phyloP scores from a whole-genome alignment of 2,113 vertebrate genomes.

The Salvator merianae region DNA sequence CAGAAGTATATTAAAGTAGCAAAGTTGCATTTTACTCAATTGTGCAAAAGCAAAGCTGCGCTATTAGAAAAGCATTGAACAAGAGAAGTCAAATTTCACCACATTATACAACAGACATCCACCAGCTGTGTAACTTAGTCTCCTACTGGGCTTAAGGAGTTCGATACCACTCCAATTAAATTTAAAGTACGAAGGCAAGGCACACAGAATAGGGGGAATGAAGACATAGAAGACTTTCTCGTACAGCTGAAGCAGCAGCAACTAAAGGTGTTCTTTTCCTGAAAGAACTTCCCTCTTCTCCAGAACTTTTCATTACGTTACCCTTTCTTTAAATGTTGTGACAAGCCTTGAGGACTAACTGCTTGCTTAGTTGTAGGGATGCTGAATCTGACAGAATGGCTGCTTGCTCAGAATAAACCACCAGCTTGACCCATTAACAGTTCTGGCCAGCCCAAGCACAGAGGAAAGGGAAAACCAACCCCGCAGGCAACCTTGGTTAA shows the following conservation, averaged over 20 bases:
- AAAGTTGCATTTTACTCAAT: no score
- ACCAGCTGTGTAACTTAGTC: neutral
- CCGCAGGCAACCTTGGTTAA: neutral
- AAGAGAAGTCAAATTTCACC: neutral
- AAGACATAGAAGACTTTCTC: neutral
- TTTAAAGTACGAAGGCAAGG: neutral
- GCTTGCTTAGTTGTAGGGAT: neutral
- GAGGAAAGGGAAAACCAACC: neutral
- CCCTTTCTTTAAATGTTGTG: neutral
- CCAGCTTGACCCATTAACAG: neutral
- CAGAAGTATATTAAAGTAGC: no score
- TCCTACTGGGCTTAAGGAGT: neutral
- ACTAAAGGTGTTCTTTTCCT: neutral
- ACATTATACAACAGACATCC: no score
- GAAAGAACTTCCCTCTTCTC: no score
- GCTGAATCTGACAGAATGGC: neutral
- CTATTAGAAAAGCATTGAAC: no score
- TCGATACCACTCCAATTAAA: neutral
- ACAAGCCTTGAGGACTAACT: neutral
- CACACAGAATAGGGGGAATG: neutral
- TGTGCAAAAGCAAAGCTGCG: no score
- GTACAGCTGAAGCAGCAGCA: neutral
- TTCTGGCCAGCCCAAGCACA: neutral
- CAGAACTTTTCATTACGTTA: neutral
- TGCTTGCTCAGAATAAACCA: no score